These are phyloP conservation scores for Dasyornis broadbenti DNA, from an alignment of 2,113 vertebrate genomes.

Conservation along the genomic window DNA sequence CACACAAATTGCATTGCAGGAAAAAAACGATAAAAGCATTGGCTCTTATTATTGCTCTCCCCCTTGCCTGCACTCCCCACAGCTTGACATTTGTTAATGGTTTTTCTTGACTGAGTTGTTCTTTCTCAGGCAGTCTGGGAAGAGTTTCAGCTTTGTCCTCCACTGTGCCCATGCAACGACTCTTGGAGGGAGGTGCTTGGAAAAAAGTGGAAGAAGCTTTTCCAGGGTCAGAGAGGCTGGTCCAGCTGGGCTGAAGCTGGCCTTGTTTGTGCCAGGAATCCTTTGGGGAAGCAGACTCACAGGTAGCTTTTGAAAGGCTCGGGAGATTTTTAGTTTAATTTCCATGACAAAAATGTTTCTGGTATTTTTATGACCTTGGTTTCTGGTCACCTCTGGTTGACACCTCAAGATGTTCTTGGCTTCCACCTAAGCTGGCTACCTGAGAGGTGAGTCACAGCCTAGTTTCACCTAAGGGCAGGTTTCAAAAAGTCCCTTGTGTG, in stretches of 20 bases:
- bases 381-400: neutral
- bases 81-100: constrained; percentile 25
- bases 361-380: neutral
- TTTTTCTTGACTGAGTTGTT: neutral
- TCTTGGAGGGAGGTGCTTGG: neutral
- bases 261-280: neutral
- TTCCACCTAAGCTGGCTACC: neutral
- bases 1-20: neutral
- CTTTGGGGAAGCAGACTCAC: neutral
- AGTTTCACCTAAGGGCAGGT: neutral
- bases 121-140: constrained; percentile 13
- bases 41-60: neutral
- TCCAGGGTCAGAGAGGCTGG: neutral
- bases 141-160: constrained; percentile 38
- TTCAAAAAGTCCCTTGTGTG: neutral
- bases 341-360: neutral
- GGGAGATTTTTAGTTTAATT: neutral
- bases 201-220: neutral
- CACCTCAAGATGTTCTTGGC: neutral
- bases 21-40: neutral
- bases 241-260: neutral
- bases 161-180: neutral
- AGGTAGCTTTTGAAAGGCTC: neutral
- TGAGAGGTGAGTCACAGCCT: neutral
- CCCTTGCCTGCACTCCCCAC: neutral